phyloP scores from a whole-genome alignment of 1,140 invertebrate species.

The Drosophila bipectinata region DNA sequence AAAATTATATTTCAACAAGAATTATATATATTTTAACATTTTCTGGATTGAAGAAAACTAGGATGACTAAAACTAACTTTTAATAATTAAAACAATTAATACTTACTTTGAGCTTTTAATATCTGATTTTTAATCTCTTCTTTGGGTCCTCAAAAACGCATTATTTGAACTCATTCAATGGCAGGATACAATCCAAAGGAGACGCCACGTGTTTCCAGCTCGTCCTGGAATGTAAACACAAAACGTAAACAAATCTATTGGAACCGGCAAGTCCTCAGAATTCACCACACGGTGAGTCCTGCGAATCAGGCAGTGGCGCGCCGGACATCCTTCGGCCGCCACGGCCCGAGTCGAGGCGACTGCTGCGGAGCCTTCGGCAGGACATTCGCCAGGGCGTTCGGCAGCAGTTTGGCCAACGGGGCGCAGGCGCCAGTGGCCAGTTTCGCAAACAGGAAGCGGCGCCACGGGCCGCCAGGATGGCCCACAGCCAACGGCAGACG shows the following conservation, averaged over 20 bases:
- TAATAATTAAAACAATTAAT: no score
- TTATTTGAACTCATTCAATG: conserved; percentile 9
- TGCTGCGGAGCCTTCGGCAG: background rate
- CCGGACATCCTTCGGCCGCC: background rate
- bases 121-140: no score
- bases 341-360: conserved; percentile 1
- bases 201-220: conserved; percentile 28
- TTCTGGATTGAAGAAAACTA: no score
- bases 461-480: conserved; percentile 35
- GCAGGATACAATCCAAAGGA: background rate
- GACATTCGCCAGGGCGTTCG: conserved; percentile 4
- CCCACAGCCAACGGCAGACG: conserved; percentile 68
- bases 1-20: no score
- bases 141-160: no score
- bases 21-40: no score
- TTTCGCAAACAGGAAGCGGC: conserved; percentile 43
- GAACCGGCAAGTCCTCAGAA: conserved; percentile 14
- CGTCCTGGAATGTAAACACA: conserved; percentile 64
- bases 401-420: conserved; percentile 8
- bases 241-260: conserved; percentile 63
- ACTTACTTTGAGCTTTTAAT: no score
- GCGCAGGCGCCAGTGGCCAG: conserved; percentile 66
- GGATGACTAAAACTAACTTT: no score
- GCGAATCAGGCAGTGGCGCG: background rate
- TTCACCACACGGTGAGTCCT: conserved; percentile 46